Evolutionary conservation across 2,113 vertebrate genomes (phyloP), one percentile per base, ranked within the genome.

Genomic region (Neogale vison): DNA sequence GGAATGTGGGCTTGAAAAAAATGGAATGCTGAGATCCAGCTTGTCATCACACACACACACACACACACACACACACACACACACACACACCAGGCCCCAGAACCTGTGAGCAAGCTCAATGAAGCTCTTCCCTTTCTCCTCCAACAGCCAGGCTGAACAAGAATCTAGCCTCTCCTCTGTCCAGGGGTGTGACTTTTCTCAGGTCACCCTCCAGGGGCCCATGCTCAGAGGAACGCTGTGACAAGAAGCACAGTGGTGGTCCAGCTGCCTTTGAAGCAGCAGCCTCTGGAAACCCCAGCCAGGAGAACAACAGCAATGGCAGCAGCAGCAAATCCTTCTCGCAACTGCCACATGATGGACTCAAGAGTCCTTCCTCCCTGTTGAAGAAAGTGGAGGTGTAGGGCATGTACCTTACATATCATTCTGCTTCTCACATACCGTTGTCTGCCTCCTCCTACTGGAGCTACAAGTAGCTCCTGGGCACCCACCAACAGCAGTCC

Each of bases 1-100:
- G 98, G 98, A 99, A 99, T 98, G 97, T 97, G 80, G 97, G 67
- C 93, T 97, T 96, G 96, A 55, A 92, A 92, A 96, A 95, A 69
- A 21, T 69, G 80, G 84, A 97, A 96, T 86, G 10, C 0, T 93
- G 97, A 97, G 93, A 95, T 84, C 89, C 69, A 74, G 95, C 59
- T 94, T 21, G 50, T 61, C 79, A 29, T 57, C 55, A 18, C 0
- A 12, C 4, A 74, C 52, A 65, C 63, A 69, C 26, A 29, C 0
- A 23, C 3, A 12, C 9, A 57, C 59, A 82, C 6, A 61, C 42
- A 15, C 69, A 7, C 47, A 31, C 59, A 55, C 52, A 65, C 90
- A 87, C 77, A 52, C 50, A 52, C 50, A 52, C 50, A 50, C 39
- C 15, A 96, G 83, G 65, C 90, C 72, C 88, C 63, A 76, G 74